Evolutionary conservation across 2,797 vertebrate genomes (phyloP), one percentile per base, ranked within the genome.

Genomic region (Anguilla anguilla): DNA sequence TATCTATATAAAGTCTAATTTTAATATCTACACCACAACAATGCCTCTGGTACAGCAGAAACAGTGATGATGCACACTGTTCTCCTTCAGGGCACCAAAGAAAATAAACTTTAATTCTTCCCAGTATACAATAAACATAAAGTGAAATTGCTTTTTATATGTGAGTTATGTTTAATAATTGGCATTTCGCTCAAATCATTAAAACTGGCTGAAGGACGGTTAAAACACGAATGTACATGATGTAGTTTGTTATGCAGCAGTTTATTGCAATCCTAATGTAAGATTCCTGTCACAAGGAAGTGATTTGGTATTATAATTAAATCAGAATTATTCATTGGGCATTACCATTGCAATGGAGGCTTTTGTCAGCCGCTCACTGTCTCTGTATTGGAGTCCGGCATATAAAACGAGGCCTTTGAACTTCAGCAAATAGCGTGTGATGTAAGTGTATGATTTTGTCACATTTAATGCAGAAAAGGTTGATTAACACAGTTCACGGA

Each of bases 341-440:
- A 93, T 93, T 92, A 92, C 90, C 93, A 93, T 92, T 9, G 89
- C 88, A 93, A 92, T 90, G 72, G 89, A 83, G 74, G 82, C n/a
- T 89, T 90, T 87, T 89, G 87, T 64, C 53, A 87, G 87, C 59
- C 82, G 39, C 67, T 87, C 7, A 15, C 43, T 67, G 91, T 91
- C 89, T 91, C 87, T 84, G 90, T 89, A 93, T 91, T 91, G 86
- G 91, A 91, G 90, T 91, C 57, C 57, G 31, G 86, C 90, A 77
- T 88, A 88, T 89, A 86, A 90, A 91, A 86, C 59, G 67, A 81
- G 88, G 89, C 87, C 82, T 89, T 59, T 89, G 86, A 87, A 90
- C 85, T 43, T 82, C 87, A 69, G 74, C 51, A 83, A 87, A 87
- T 67, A 35, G 86, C 59, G 59, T 46, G 86, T 87, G 89, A 90